phyloP scores from a whole-genome alignment of 2,888 invertebrate genomes.

The Arctia plantaginis region DNA sequence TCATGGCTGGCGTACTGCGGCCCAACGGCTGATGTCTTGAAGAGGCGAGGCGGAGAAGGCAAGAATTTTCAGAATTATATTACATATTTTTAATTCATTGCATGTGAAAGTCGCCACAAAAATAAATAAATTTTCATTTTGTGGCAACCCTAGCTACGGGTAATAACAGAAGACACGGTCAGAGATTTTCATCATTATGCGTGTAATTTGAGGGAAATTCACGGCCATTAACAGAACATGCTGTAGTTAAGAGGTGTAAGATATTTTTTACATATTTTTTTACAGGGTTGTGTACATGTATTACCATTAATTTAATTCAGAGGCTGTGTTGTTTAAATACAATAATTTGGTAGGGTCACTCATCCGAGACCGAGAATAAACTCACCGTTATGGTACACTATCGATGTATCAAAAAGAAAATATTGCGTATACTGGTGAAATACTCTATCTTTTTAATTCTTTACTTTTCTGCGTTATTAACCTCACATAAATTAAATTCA shows the following conservation, averaged over 20 bases:
- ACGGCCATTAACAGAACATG: conserved; percentile 5
- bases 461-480: too few species aligned
- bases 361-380: too few species aligned
- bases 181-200: conserved; percentile 21
- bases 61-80: background rate
- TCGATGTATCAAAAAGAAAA: too few species aligned
- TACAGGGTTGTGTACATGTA: background rate
- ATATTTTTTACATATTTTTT: background rate
- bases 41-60: too few species aligned
- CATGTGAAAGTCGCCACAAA: too few species aligned
- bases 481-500: too few species aligned
- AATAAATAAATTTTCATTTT: background rate
- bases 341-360: background rate
- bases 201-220: conserved; percentile 17
- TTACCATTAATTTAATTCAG: background rate
- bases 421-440: too few species aligned
- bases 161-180: conserved; percentile 18
- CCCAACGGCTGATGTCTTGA: too few species aligned
- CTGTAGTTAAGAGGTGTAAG: conserved; percentile 5
- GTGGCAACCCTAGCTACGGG: conserved; percentile 5
- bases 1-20: too few species aligned
- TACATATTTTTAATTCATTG: background rate
- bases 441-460: too few species aligned
- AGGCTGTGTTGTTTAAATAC: background rate
- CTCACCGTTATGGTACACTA: too few species aligned